Base-by-base conservation (phyloP, 2,113 vertebrate genomes). In the Psophia crepitans region DNA sequence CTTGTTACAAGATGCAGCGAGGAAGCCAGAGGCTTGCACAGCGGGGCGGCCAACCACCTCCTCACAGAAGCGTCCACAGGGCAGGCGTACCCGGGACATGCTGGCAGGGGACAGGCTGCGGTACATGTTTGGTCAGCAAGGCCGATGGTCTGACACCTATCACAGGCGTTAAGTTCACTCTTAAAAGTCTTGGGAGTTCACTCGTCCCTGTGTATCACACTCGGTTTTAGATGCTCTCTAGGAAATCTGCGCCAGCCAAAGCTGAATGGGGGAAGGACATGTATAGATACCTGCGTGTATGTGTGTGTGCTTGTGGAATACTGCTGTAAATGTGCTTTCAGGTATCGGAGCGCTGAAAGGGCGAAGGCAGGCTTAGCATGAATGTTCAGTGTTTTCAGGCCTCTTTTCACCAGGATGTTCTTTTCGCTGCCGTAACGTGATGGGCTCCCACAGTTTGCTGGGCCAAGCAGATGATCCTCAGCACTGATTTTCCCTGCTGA, bases 21-120 rank as follows among this genome's bases (percentile, higher is more conserved):
- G 46, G 68, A 76, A 51, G 26, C 19, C n/a, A 30, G 41, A 49
- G 35, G 30, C n/a, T 57, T 4, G 0, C 26, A 37, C 37, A 20
- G 20, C 1, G 0, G 28, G 44, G 7, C 2, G 1, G 57, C 28
- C 1, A 6, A 37, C 23, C 2, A 7, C 12, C 21, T 54, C 23
- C 43, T 68, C 0, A 2, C 43, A 53, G 54, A 68, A 60, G 37
- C 1, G 0, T 27, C 27, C 13, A 5, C 4, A 2, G 33, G 27
- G 23, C 44, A 18, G 24, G 19, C 1, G 2, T 12, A 17, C 16
- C 17, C 75, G 73, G 32, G 24, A 7, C 23, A 35, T 0, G 1
- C 19, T 61, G 57, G 22, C 51, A 63, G 64, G 46, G 33, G 11
- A 26, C 0, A 2, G 24, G 51, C 33, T 53, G n/a, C 21, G 43